A percentile compares a stretch with the other conserved stretches of the same genome.
Evolutionary conservation across 2,888 invertebrate species (phyloP).

Genomic region (Phrixothrix hirtus): DNA sequence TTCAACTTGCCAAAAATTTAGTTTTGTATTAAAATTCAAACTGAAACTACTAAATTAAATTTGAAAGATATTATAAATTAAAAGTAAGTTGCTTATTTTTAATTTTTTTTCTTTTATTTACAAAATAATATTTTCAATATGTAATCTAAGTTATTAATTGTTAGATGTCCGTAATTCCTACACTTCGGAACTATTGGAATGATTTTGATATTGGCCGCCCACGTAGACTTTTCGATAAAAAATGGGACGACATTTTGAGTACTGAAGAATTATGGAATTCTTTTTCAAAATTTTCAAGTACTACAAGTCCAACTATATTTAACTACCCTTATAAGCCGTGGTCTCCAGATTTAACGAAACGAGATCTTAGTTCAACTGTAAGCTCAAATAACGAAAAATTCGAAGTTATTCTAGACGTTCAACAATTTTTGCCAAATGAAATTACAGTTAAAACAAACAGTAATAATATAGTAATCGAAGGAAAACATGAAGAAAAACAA

Average conservation of each 20-base stretch:
- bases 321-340: slow-evolving; percentile 62
- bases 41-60: background rate
- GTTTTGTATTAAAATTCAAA: background rate
- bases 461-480: slow-evolving; percentile 70
- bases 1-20: background rate
- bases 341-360: slow-evolving; percentile 66
- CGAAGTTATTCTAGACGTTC: slow-evolving; percentile 75
- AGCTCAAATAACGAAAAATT: slow-evolving; percentile 77
- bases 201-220: background rate
- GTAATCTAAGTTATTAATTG: background rate
- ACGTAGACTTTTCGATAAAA: background rate
- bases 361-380: slow-evolving; percentile 76
- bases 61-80: background rate
- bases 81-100: background rate
- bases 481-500: slow-evolving; percentile 82
- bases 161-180: background rate
- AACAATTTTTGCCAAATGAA: slow-evolving; percentile 76
- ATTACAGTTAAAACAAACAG: slow-evolving; percentile 74
- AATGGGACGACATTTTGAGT: background rate
- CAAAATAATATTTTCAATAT: background rate
- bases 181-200: background rate
- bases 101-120: background rate
- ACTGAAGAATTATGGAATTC: background rate
- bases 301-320: background rate
- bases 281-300: background rate